Base-by-base conservation (phyloP, 2,888 invertebrate genomes). In the Mesochorus sp. region DNA sequence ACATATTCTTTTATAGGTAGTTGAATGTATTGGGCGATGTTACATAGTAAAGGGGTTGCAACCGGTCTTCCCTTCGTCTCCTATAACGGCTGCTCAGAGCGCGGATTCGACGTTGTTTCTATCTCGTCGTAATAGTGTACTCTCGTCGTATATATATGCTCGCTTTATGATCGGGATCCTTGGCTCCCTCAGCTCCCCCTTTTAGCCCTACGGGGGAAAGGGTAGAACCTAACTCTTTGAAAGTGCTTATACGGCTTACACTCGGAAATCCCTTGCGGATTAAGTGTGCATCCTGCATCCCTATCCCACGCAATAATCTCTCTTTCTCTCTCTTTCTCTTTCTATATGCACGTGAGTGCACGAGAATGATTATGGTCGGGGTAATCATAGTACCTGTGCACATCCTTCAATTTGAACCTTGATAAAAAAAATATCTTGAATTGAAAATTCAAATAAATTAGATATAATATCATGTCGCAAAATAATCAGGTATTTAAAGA, bases 171-270 rank as follows among this genome's bases (percentile, higher is more conserved):
- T 81, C 76, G 76, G 77, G 70, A 74, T 64, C 75, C 44, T 59
- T 34, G 49, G 24, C 57, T 47, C 57, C 14, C 51, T 53, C 51
- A 5, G 12, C 39, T 44, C 14, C 57, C 14, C n/a, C 24, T 26
- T n/a, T 66, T 31, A 8, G 42, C 71, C 49, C 66, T 79, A 62
- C 34, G 37, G 39, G 31, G 59, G 68, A 37, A 37, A 37, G 37
- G 2, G 8, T 12, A 6, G n/a, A 37, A 67, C 61, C 75, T 68
- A 82, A 82, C 80, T 81, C 82, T 81, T 80, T 70, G 55, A 72
- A 80, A 81, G 81, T 80, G 75, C 81, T 82, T 80, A 81, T 77
- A 79, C 73, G 80, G 80, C 79, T 82, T 80, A 81, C 70, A 70
- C 70, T 64, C 73, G 79, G 73, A 77, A 82, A 81, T 81, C 81